Evolutionary conservation across 1,140 invertebrate species (phyloP), one percentile per base, ranked within the genome.

Genomic region (Aricia agestis): DNA sequence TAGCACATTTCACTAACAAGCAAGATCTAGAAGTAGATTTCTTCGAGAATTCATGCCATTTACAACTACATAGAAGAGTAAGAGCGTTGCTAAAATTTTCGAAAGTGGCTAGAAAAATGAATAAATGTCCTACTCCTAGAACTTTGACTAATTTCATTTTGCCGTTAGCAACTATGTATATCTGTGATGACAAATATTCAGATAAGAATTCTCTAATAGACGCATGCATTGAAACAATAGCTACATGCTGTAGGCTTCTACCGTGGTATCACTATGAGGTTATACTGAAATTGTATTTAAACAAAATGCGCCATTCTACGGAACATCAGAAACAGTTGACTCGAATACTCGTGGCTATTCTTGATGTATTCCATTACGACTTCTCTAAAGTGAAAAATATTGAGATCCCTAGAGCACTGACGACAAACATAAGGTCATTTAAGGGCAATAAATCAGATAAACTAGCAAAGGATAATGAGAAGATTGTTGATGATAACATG

Each of bases 361-460:
- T 99, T 36, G 96, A 99, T 88, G 94, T 95, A 1, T 99, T 99
- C 83, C 98, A 99, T 91, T 99, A 97, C 90, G 96, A 99, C 93
- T 88, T 99, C 36, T 94, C 93, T 0, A 94, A 95, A 83, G 93
- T 92, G 0, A 89, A 93, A 70, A 80, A 84, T 71, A 84, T 92
- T 68, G 85, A 89, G 68, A 57, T 90, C 15, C 87, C 89, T 0
- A 89, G 86, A 77, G 74, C 81, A 2, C 76, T 90, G 72, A 81
- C 76, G 73, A 80, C 73, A 71, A 84, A 78, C 76, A 74, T 86
- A 57, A 80, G 74, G 69, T 70, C 71, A 4, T 73, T 72, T 42
- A 80, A 78, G 72, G 25, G 67, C 67, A n/a, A 36, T 57, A 69
- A 73, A 63, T 65, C 52, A n/a, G 45, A 71, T 31, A 36, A 58